phyloP scores from a whole-genome alignment of 1,140 invertebrate genomes.

The Atta texana region DNA sequence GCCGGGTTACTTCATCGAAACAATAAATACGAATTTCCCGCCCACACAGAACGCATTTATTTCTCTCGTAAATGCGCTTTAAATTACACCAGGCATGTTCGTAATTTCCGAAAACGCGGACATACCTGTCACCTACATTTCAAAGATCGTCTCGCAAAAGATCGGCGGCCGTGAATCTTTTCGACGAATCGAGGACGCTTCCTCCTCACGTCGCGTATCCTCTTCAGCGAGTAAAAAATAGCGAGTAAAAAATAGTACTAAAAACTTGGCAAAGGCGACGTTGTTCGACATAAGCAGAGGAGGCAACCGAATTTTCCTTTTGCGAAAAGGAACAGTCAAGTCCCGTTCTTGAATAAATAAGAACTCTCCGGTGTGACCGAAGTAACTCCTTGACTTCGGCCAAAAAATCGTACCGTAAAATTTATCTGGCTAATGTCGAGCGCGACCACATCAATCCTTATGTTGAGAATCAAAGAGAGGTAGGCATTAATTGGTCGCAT shows the following conservation, averaged over 20 bases:
- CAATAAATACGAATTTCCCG: conserved; percentile 70
- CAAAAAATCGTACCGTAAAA: conserved; percentile 57
- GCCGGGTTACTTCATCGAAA: conserved; percentile 66
- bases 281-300: background rate
- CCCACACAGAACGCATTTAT: conserved; percentile 62
- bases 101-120: conserved; percentile 72
- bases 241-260: conserved; percentile 67
- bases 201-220: background rate
- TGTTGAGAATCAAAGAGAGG: conserved; percentile 69
- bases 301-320: conserved; percentile 15
- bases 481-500: conserved; percentile 77
- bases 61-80: conserved; percentile 67
- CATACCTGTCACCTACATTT: conserved; percentile 68
- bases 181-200: conserved; percentile 66
- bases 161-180: conserved; percentile 68
- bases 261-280: conserved; percentile 69
- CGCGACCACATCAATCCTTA: conserved; percentile 43
- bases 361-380: background rate
- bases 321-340: background rate
- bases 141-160: conserved; percentile 58
- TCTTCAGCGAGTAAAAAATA: conserved; percentile 65
- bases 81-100: conserved; percentile 65
- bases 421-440: conserved; percentile 44
- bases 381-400: background rate
- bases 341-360: too few relatives aligned